Conservation (phyloP, 2,797 vertebrate genomes). For the Gymnocypris eckloni region DNA sequence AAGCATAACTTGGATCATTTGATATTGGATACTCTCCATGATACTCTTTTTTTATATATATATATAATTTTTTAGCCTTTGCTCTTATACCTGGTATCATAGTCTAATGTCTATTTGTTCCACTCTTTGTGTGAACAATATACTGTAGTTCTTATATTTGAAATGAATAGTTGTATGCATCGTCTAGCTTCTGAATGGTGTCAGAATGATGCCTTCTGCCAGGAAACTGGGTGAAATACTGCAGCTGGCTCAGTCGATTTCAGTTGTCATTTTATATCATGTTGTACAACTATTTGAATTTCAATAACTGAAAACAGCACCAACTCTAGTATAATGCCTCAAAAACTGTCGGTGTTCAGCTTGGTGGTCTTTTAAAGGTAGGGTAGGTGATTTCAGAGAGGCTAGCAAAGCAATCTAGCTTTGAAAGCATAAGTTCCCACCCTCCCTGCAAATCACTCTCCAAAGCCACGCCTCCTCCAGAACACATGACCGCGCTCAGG, state of each 20-base stretch:
- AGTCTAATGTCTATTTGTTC: background rate
- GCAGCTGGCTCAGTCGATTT: constrained; percentile 36
- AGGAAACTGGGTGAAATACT: constrained; percentile 45
- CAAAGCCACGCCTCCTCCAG: background rate
- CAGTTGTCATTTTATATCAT: constrained; percentile 46
- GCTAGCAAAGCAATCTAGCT: background rate
- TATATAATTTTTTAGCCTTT: no score
- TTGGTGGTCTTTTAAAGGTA: background rate
- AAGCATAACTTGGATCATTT: background rate
- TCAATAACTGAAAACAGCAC: background rate
- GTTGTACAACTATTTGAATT: constrained; percentile 28
- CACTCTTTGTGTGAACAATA: background rate
- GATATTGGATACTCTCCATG: background rate
- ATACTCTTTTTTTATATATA: no score
- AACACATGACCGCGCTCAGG: no score
- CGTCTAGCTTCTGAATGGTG: constrained; percentile 27
- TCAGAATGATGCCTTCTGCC: constrained; percentile 35
- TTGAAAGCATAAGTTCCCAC: no score
- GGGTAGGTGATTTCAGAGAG: background rate
- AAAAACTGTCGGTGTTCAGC: background rate
- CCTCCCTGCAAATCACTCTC: no score
- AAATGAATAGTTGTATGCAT: background rate
- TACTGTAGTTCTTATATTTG: background rate
- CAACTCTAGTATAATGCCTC: background rate
- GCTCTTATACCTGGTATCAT: background rate